Percentiles rank a stretch among this genome's conserved stretches.
Conservation (phyloP, 1,140 invertebrate species). For the Lasioglossum albipes region DNA sequence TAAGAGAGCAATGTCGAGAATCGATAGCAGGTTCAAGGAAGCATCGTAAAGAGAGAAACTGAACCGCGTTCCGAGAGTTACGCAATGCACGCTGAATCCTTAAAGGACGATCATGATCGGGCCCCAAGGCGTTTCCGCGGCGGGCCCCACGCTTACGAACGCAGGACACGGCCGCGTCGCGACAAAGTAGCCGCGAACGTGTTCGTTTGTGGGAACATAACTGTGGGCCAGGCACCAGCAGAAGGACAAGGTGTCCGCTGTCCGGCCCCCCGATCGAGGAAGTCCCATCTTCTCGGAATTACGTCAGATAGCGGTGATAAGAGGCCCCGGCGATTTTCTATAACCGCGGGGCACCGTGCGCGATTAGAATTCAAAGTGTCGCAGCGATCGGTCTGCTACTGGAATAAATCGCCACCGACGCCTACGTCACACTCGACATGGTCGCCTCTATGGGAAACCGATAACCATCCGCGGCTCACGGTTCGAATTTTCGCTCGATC, state of each 20-base stretch:
- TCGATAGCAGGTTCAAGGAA: no score
- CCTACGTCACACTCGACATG: neutral
- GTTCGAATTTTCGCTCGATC: no score
- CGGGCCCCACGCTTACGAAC: conserved; percentile 26
- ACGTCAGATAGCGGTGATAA: conserved; percentile 54
- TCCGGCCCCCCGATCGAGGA: conserved; percentile 36
- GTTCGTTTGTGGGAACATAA: conserved; percentile 45
- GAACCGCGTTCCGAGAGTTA: conserved; percentile 36
- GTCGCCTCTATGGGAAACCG: conserved; percentile 27
- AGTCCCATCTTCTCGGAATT: conserved; percentile 53
- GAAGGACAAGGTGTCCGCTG: conserved; percentile 23
- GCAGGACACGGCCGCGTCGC: conserved; percentile 39
- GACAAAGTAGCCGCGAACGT: conserved; percentile 40
- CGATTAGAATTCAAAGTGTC: conserved; percentile 37
- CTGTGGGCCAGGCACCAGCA: neutral
- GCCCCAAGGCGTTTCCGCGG: conserved; percentile 29
- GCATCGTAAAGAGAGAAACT: conserved; percentile 3
- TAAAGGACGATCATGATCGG: conserved; percentile 37
- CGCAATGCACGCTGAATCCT: conserved; percentile 46
- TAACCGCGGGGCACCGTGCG: conserved; percentile 27
- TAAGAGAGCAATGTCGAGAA: no score
- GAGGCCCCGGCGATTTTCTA: conserved; percentile 38
- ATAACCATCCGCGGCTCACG: neutral
- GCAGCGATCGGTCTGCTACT: neutral
- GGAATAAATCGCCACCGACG: conserved; percentile 33